These are phyloP conservation scores for Neodiprion virginianus DNA, from an alignment of 1,140 invertebrate species.

Conservation along the genomic window DNA sequence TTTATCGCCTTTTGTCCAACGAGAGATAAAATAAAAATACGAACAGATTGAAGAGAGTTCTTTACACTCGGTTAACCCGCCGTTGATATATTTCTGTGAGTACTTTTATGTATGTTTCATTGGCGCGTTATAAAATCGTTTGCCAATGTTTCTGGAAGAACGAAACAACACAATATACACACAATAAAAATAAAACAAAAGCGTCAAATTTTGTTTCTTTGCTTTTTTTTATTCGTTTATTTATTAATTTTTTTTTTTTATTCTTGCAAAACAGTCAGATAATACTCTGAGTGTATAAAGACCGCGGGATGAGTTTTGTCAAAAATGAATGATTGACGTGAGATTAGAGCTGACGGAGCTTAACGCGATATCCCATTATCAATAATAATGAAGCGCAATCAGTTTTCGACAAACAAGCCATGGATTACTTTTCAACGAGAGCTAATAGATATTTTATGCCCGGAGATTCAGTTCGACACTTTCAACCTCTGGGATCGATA, in stretches of 20 bases:
- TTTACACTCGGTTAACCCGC: no score
- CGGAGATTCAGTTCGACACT: not conserved
- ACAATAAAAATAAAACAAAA: no score
- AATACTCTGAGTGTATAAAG: not conserved
- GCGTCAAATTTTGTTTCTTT: no score
- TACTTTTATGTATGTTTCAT: no score
- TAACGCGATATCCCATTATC: not conserved
- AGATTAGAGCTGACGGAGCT: not conserved
- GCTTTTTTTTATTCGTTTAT: no score
- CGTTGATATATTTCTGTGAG: no score
- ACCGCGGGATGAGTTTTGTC: not conserved
- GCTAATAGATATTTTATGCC: not conserved
- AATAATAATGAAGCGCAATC: constrained; percentile 6
- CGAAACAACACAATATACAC: not conserved
- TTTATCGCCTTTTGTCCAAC: no score
- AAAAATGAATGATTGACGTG: constrained; percentile 1
- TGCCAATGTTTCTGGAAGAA: no score
- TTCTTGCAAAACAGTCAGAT: not conserved
- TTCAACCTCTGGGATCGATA: not conserved
- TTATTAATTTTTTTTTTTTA: no score
- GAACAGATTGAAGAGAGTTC: no score
- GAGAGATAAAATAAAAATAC: no score
- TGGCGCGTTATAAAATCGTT: no score
- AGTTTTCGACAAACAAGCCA: not conserved
- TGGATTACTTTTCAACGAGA: not conserved